phyloP scores from a whole-genome alignment of 2,113 vertebrate genomes.

The Chloropsis hardwickii region DNA sequence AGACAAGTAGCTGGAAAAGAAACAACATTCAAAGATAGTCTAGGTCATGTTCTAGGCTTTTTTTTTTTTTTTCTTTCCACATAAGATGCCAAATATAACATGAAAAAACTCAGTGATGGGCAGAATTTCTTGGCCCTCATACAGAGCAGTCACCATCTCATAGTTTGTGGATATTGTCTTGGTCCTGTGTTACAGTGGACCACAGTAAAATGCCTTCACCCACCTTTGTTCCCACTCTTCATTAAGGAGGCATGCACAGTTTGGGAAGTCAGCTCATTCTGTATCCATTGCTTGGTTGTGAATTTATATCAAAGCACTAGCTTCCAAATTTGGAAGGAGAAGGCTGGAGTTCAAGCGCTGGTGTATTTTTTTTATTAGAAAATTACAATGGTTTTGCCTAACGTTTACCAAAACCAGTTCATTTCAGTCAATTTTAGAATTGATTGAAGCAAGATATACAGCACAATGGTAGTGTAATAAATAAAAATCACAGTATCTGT shows the following conservation, averaged over 20 bases:
- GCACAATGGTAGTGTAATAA: neutral
- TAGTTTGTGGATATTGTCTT: neutral
- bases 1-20: neutral
- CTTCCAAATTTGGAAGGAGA: neutral
- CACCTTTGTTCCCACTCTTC: neutral
- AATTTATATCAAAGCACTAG: neutral
- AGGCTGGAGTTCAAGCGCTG: neutral
- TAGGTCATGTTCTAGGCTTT: neutral
- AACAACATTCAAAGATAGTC: neutral
- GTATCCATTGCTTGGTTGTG: neutral
- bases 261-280: neutral
- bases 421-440: neutral
- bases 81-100: neutral
- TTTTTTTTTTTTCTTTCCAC: neutral
- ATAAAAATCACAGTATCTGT: neutral
- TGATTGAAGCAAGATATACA: neutral
- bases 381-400: neutral
- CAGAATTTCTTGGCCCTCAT: neutral
- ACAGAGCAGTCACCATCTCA: neutral
- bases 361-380: neutral
- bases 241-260: neutral
- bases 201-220: neutral
- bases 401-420: neutral
- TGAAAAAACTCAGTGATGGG: neutral
- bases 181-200: neutral